These are phyloP conservation scores for Agrypnia vestita DNA, from an alignment of 1,140 invertebrate species.

Conservation along the genomic window DNA sequence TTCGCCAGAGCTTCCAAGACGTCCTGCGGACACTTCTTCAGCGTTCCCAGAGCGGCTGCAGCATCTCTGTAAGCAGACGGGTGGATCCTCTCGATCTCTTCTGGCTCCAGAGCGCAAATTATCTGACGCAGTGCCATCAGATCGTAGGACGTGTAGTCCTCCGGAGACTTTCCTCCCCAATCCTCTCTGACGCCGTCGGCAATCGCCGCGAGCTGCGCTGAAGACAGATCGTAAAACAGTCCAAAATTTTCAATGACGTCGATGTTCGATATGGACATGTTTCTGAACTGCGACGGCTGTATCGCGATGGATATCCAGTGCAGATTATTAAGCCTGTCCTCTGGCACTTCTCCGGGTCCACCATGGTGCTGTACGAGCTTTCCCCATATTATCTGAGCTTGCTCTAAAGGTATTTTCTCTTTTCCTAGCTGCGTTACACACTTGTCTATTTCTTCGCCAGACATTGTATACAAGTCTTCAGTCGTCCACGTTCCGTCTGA, in stretches of 20 bases:
- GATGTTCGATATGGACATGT: slow-evolving; percentile 69
- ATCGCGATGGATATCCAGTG: slow-evolving; percentile 70
- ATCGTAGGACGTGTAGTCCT: slow-evolving; percentile 72
- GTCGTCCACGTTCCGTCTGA: slow-evolving; percentile 60
- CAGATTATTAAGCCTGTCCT: slow-evolving; percentile 66
- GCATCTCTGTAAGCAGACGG: slow-evolving; percentile 70
- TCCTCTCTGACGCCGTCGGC: slow-evolving; percentile 68
- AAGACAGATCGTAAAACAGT: slow-evolving; percentile 66
- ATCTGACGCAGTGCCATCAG: slow-evolving; percentile 69
- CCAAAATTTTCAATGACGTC: slow-evolving; percentile 72
- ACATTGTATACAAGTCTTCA: slow-evolving; percentile 63
- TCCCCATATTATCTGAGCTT: slow-evolving; percentile 67
- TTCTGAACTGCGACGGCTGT: slow-evolving; percentile 66
- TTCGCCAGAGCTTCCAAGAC: slow-evolving; percentile 66
- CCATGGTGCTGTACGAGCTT: slow-evolving; percentile 63
- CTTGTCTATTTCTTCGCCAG: slow-evolving; percentile 63
- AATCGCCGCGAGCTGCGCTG: slow-evolving; percentile 67
- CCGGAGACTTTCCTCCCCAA: slow-evolving; percentile 70
- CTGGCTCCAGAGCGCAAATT: slow-evolving; percentile 70
- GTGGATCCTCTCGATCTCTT: slow-evolving; percentile 70
- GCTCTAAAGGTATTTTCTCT: slow-evolving; percentile 59
- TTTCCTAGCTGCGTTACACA: slow-evolving; percentile 66
- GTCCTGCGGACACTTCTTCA: slow-evolving; percentile 66
- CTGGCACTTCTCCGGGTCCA: slow-evolving; percentile 66
- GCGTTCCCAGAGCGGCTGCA: slow-evolving; percentile 64